Base-by-base conservation (phyloP, 2,797 vertebrate species). In the Hemibagrus guttatus region DNA sequence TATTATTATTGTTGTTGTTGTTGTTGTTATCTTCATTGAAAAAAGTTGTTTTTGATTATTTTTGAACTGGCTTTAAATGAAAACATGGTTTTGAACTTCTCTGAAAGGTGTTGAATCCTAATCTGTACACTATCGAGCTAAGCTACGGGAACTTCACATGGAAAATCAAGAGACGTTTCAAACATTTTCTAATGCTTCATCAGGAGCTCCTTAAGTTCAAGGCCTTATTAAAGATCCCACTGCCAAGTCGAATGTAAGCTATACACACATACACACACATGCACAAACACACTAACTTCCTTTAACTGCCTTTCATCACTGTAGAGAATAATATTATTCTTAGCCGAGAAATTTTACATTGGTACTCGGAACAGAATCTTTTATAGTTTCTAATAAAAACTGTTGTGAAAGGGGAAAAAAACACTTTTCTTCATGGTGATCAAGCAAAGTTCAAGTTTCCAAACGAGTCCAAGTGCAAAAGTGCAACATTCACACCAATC, bases 131-230 rank as follows among this genome's bases (percentile, higher is more conserved):
- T 54, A 89, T 90, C 64, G 93, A 95, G 91, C 91, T 91, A 89
- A 94, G 91, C 91, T 93, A 90, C 28, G 39, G 92, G 90, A 92
- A 92, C 91, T 94, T 95, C 89, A 91, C 81, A 11, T 91, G 91
- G 91, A 91, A 94, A 94, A 94, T 95, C 92, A 95, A 95, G 93
- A 78, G 79, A 19, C 61, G 91, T 91, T 94, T 95, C 88, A 93
- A 94, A 89, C 93, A 93, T 91, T 93, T 93, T 90, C 92, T 91
- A 86, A 89, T 91, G 87, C 92, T 94, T 91, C 88, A 94, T 92
- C 92, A 91, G 91, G 90, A 94, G 90, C 90, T 90, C 89, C 92
- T 91, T 87, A 94, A 93, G 92, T 94, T 94, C 93, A 94, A 92
- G 91, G 92, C 90, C 87, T 87, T 88, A 88, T 90, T 93, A 87